A percentile compares a stretch with the other conserved stretches of the same genome.
Conservation (phyloP, 2,888 invertebrate species). For the Melolontha melolontha region DNA sequence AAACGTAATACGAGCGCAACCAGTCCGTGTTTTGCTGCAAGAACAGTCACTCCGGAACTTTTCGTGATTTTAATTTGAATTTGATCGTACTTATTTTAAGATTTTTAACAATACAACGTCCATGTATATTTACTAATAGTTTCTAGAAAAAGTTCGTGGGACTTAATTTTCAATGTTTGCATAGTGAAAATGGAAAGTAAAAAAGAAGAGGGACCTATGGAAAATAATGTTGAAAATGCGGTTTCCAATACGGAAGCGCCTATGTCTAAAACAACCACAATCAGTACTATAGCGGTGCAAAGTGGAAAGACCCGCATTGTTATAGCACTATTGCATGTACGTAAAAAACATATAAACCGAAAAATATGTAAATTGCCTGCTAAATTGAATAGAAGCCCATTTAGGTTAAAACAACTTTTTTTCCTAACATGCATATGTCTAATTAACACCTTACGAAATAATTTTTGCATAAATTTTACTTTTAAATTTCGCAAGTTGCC, state of each 20-base stretch:
- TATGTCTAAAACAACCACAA: slow-evolving; percentile 78
- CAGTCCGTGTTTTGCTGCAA: slow-evolving; percentile 27
- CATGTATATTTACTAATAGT: background rate
- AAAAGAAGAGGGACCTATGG: slow-evolving; percentile 49
- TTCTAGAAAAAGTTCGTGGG: slow-evolving; percentile 3
- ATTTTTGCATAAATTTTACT: slow-evolving; percentile 29
- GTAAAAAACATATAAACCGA: slow-evolving; percentile 55
- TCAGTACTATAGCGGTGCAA: slow-evolving; percentile 91
- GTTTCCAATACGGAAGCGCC: slow-evolving; percentile 47
- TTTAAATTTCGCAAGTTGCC: slow-evolving; percentile 30
- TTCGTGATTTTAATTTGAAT: slow-evolving; percentile 3
- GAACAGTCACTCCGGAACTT: slow-evolving; percentile 11
- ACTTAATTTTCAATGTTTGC: slow-evolving; percentile 9
- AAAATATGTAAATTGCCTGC: background rate
- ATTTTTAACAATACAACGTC: background rate
- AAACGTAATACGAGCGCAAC: slow-evolving; percentile 26
- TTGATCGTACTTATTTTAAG: background rate
- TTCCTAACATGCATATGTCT: background rate
- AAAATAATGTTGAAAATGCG: slow-evolving; percentile 51
- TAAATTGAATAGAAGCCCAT: background rate
- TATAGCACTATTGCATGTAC: slow-evolving; percentile 89
- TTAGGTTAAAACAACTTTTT: slow-evolving; percentile 8
- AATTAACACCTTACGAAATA: slow-evolving; percentile 18
- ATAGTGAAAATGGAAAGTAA: slow-evolving; percentile 51
- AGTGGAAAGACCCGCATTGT: slow-evolving; percentile 88